Base-by-base conservation (phyloP, 1,140 invertebrate species). In the Tachypleus tridentatus region DNA sequence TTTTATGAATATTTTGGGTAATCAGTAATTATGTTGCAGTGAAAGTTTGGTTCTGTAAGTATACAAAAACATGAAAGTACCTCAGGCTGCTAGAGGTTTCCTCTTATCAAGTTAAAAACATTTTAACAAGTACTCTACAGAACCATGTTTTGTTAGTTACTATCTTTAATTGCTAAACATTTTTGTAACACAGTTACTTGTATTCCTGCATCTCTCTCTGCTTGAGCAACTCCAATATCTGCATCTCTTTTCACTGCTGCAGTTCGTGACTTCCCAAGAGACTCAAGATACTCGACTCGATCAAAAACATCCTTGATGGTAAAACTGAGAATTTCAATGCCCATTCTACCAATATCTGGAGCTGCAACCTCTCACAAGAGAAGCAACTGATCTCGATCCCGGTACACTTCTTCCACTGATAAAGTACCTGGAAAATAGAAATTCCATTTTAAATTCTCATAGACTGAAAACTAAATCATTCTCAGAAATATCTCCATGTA, bases 261-360 rank as follows among this genome's bases (percentile, higher is more conserved):
- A 51, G 93, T 97, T 80, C 96, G 91, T 48, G 94, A 87, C 80
- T 94, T 92, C 63, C 95, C 95, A 72, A 98, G 79, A 49, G 94
- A 97, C 63, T 90, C 85, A 73, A 98, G 78, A 77, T 98, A 98
- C 77, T 97, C 91, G 56, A 98, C 95, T 76, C 93, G 85, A 79
- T 98, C 95, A 80, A 88, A 93, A 62, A 98, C 92, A 79, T 98
- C 94, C 73, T 97, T 97, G 81, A 98, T 98, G 64, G 93, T 97
- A 77, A 98, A 98, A 56, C 91, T 95, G 50, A 98, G 83, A 73
- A 98, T 97, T 82, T 98, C 94, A 78, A 98, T 73, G 70, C 95
- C 95, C 95, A 98, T 98, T 72, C 93, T 87, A 47, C 92, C 92
- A 10, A 98, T 93, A 82, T 98, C 95, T 65, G 94, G 93, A 4